These are phyloP conservation scores for Labeo catla DNA, from an alignment of 2,113 vertebrate genomes.

Conservation along the genomic window DNA sequence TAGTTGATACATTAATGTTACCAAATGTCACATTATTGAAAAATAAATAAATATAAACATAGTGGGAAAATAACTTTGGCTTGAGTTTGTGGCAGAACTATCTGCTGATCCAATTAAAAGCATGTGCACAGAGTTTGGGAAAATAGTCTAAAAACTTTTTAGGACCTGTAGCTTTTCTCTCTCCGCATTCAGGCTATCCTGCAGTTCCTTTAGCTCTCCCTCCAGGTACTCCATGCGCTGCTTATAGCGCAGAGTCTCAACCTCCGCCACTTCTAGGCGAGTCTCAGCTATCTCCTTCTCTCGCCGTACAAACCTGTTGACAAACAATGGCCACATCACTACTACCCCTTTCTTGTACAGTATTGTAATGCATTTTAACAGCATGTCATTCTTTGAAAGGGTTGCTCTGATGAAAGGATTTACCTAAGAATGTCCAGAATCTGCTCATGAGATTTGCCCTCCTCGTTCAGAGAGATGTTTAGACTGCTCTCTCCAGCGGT, in stretches of 20 bases:
- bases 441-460: slow-evolving; percentile 96
- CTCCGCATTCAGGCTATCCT: slow-evolving; percentile 87
- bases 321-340: not conserved
- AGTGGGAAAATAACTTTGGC: not conserved
- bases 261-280: slow-evolving; percentile 91
- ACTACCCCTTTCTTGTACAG: not conserved
- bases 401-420: not conserved
- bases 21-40: no score
- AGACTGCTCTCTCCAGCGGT: slow-evolving; percentile 71
- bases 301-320: slow-evolving; percentile 89
- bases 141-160: not conserved
- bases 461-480: slow-evolving; percentile 87
- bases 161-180: slow-evolving; percentile 92
- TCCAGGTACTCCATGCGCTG: slow-evolving; percentile 91
- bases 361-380: not conserved
- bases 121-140: not conserved
- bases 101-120: not conserved
- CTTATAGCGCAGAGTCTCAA: slow-evolving; percentile 89
- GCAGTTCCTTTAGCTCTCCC: slow-evolving; percentile 87
- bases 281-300: slow-evolving; percentile 97
- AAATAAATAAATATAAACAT: not conserved
- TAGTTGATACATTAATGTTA: no score
- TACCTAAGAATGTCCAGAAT: slow-evolving; percentile 96
- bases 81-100: not conserved
- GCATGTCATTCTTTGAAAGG: not conserved